Evolutionary conservation across 2,797 vertebrate genomes (phyloP).

Genomic region (Falco rusticolus): DNA sequence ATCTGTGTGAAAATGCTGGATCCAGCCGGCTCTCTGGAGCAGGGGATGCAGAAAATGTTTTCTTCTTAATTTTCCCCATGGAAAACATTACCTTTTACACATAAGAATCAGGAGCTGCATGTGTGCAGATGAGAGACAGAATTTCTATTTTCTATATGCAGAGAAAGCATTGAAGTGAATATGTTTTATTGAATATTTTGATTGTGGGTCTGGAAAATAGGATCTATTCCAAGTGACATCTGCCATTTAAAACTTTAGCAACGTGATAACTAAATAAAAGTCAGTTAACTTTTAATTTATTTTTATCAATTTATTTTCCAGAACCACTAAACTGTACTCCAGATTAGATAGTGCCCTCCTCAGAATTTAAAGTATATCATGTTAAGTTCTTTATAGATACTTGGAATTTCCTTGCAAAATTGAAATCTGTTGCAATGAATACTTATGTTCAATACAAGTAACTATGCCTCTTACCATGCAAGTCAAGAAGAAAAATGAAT

Average conservation of each 20-base stretch:
- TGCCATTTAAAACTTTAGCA: conserved; percentile 26
- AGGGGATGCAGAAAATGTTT: neutral
- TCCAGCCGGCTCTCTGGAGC: neutral
- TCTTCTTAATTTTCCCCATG: neutral
- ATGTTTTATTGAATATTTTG: conserved; percentile 36
- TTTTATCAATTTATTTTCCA: conserved; percentile 11
- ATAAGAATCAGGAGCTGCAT: neutral
- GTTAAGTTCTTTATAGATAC: neutral
- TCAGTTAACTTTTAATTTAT: conserved; percentile 27
- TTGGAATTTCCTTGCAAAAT: conserved; percentile 17
- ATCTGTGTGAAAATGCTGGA: neutral
- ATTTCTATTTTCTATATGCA: conserved; percentile 5
- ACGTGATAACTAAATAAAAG: conserved; percentile 13
- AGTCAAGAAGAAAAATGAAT: conserved; percentile 6
- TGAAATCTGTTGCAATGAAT: conserved; percentile 20
- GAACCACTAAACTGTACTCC: neutral
- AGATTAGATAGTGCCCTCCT: neutral
- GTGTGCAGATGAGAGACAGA: neutral
- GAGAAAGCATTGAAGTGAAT: neutral
- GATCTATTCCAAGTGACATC: conserved; percentile 21
- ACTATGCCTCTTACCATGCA: conserved; percentile 13
- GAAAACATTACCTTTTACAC: neutral
- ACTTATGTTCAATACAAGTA: conserved; percentile 32
- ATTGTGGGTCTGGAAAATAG: neutral
- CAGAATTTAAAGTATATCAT: neutral